A percentile compares a stretch with the other conserved stretches of the same genome.
These are phyloP conservation scores for Odocoileus hemionus DNA, from an alignment of 2,113 vertebrate species.

Conservation along the genomic window DNA sequence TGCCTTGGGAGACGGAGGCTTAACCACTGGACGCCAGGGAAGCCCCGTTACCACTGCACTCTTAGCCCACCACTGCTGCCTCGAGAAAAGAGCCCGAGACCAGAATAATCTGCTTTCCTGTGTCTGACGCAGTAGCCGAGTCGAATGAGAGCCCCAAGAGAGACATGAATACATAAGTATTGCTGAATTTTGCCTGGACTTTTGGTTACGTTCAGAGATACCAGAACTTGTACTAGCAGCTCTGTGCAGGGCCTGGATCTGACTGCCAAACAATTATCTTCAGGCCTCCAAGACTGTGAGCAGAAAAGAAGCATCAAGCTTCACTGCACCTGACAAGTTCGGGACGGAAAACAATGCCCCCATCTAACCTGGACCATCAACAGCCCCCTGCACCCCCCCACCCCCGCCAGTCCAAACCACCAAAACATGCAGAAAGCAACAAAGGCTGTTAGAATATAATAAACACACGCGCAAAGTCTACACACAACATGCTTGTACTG, in stretches of 20 bases:
- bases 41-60: background rate
- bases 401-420: background rate
- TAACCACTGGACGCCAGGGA: background rate
- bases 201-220: background rate
- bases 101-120: background rate
- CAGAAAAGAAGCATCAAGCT: constrained; percentile 1
- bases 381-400: background rate
- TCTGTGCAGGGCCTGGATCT: background rate
- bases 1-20: background rate
- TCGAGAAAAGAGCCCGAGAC: background rate
- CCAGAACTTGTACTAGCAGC: background rate
- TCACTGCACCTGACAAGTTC: constrained; percentile 17
- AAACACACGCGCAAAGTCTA: background rate
- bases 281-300: background rate
- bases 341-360: background rate
- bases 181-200: constrained; percentile 23
- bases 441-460: constrained; percentile 8
- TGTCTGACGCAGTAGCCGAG: background rate
- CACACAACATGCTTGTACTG: background rate
- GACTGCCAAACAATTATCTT: background rate
- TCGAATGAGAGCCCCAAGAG: constrained; percentile 8
- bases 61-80: background rate
- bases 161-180: background rate
- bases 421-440: background rate
- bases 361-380: background rate